Percentiles rank a stretch among this genome's conserved stretches.
Conservation (phyloP, 2,888 invertebrate species). For the Caenorhabditis sp. region DNA sequence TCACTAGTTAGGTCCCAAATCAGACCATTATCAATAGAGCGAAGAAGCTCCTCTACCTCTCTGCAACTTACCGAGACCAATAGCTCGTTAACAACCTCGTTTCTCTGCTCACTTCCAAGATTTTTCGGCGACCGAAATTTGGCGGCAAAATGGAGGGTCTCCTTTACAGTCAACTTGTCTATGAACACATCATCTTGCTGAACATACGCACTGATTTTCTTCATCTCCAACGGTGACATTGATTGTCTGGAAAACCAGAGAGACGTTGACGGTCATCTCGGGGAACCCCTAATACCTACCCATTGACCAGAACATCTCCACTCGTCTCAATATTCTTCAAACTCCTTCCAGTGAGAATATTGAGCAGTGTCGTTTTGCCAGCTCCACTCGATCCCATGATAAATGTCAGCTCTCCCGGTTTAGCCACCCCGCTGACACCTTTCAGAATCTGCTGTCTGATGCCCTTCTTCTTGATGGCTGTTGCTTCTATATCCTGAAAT, state of each 20-base stretch:
- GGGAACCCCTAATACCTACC: too few species aligned
- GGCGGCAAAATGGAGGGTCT: conserved; percentile 84
- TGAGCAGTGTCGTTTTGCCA: conserved; percentile 89
- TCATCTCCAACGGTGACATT: conserved; percentile 72
- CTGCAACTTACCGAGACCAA: too few species aligned
- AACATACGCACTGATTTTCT: conserved; percentile 82
- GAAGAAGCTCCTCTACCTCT: too few species aligned
- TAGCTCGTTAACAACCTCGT: conserved; percentile 26
- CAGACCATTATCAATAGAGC: too few species aligned
- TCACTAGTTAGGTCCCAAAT: too few species aligned
- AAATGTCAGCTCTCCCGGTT: conserved; percentile 47
- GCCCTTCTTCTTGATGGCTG: conserved; percentile 19
- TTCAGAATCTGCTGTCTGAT: conserved; percentile 26
- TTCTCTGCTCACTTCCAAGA: conserved; percentile 53
- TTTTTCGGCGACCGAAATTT: conserved; percentile 32
- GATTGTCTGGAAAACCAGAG: conserved; percentile 26
- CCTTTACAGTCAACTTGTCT: conserved; percentile 83
- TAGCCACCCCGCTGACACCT: conserved; percentile 34
- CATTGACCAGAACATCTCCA: conserved; percentile 49
- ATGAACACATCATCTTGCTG: conserved; percentile 89
- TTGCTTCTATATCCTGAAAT: conserved; percentile 29
- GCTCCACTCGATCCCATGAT: conserved; percentile 78
- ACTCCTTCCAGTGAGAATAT: conserved; percentile 80
- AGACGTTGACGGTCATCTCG: too few species aligned
- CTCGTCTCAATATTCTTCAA: conserved; percentile 35